Evolutionary conservation across 2,113 vertebrate species (phyloP).

Genomic region (Prunella fulvescens): DNA sequence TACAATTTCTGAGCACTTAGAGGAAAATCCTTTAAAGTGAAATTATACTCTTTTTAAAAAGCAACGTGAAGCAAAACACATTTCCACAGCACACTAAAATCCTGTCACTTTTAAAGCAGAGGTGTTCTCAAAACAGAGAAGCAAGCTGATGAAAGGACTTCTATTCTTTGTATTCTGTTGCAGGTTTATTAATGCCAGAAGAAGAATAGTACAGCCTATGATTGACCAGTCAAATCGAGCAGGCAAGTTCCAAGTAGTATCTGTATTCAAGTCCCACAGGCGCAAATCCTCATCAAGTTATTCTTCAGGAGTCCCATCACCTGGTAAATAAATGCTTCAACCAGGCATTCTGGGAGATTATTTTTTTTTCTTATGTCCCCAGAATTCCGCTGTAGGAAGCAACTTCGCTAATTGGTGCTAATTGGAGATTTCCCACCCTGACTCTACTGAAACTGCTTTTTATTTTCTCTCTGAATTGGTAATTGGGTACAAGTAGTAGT

Average conservation of each 20-base stretch:
- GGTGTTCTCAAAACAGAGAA: slow-evolving; percentile 33
- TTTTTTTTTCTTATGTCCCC: slow-evolving; percentile 70
- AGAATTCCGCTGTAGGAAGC: slow-evolving; percentile 82
- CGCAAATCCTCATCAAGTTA: slow-evolving; percentile 73
- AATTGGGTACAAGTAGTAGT: slow-evolving; percentile 89
- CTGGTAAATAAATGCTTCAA: slow-evolving; percentile 73
- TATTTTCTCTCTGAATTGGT: slow-evolving; percentile 87
- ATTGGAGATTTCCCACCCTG: slow-evolving; percentile 94
- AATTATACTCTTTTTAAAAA: slow-evolving; percentile 17
- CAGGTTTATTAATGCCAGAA: slow-evolving; percentile 99
- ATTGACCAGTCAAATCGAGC: slow-evolving; percentile 99
- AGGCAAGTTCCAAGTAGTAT: slow-evolving; percentile 86
- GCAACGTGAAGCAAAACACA: neutral
- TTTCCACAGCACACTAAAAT: neutral
- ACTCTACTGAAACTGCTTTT: slow-evolving; percentile 87
- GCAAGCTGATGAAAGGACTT: slow-evolving; percentile 50
- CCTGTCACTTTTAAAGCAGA: neutral
- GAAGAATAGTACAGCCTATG: slow-evolving; percentile 99
- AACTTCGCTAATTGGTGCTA: slow-evolving; percentile 91
- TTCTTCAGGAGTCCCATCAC: slow-evolving; percentile 73
- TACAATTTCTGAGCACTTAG: neutral
- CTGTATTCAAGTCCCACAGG: slow-evolving; percentile 69
- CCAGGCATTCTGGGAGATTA: slow-evolving; percentile 76
- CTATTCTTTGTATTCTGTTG: slow-evolving; percentile 74
- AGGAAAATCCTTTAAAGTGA: slow-evolving; percentile 44